A percentile compares a stretch with the other conserved stretches of the same genome.
These are phyloP conservation scores for Adelphocoris suturalis DNA, from an alignment of 2,888 invertebrate genomes.

Conservation along the genomic window DNA sequence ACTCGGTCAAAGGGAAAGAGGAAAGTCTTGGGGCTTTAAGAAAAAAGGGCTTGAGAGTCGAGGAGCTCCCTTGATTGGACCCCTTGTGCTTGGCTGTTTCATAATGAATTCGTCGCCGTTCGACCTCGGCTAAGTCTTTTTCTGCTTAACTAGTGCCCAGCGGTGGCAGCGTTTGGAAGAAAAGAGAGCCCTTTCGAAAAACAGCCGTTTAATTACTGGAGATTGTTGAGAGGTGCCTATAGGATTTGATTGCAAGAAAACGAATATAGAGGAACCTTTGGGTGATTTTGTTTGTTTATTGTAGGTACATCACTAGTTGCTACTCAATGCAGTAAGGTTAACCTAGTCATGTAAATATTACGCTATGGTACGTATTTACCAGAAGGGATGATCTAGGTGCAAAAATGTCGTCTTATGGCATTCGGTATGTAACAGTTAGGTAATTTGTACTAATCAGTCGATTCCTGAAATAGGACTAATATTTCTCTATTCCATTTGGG, in stretches of 20 bases:
- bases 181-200: background rate
- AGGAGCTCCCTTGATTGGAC: conserved; percentile 55
- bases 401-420: too few relatives aligned
- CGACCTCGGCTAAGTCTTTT: conserved; percentile 26
- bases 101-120: conserved; percentile 60
- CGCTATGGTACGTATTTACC: too few relatives aligned
- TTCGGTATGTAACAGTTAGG: too few relatives aligned
- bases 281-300: background rate
- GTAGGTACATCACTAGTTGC: background rate
- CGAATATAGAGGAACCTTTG: background rate
- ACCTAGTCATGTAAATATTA: background rate
- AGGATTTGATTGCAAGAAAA: background rate
- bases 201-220: conserved; percentile 26
- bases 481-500: too few relatives aligned
- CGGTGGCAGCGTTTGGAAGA: background rate
- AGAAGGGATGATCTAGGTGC: too few relatives aligned
- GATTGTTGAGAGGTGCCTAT: background rate
- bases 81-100: conserved; percentile 50
- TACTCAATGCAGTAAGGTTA: background rate
- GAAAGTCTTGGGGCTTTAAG: conserved; percentile 36
- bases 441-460: too few relatives aligned
- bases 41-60: conserved; percentile 8
- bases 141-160: conserved; percentile 37
- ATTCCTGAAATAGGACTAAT: too few relatives aligned
- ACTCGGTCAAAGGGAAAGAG: conserved; percentile 42